phyloP scores from a whole-genome alignment of 2,888 invertebrate genomes.

The Sthenelais limicola region DNA sequence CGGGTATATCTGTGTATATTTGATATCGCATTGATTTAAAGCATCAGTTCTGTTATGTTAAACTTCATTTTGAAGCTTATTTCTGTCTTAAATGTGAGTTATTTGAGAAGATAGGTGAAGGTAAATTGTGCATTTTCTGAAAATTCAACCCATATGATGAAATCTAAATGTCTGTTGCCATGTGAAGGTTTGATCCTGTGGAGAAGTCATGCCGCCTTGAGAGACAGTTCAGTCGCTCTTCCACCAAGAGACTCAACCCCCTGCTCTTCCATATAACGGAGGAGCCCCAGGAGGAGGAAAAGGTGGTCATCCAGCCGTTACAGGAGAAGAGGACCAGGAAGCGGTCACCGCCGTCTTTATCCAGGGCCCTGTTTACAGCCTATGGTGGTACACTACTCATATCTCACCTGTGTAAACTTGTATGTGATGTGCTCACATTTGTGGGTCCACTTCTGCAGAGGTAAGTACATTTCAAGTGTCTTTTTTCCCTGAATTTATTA shows the following conservation, averaged over 20 bases:
- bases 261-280: neutral
- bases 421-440: constrained; percentile 39
- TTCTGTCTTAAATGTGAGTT: too few relatives aligned
- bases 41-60: too few relatives aligned
- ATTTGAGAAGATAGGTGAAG: too few relatives aligned
- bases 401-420: constrained; percentile 45
- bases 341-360: constrained; percentile 55
- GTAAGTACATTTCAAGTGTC: constrained; percentile 2
- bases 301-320: too few relatives aligned
- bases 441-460: constrained; percentile 41
- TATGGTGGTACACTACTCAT: constrained; percentile 55
- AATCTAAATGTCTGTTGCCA: too few relatives aligned
- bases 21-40: too few relatives aligned
- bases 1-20: too few relatives aligned
- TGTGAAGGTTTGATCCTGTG: constrained; percentile 13
- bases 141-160: too few relatives aligned
- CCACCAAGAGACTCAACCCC: neutral
- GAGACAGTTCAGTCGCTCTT: constrained; percentile 7
- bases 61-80: too few relatives aligned
- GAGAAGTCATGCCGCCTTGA: neutral
- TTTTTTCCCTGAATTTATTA: neutral
- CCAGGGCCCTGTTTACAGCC: constrained; percentile 56
- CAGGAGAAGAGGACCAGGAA: too few relatives aligned
- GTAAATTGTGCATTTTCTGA: too few relatives aligned
- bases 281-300: neutral